Evolutionary conservation across 2,797 vertebrate species (phyloP).

Genomic region (Eleutherodactylus coqui): DNA sequence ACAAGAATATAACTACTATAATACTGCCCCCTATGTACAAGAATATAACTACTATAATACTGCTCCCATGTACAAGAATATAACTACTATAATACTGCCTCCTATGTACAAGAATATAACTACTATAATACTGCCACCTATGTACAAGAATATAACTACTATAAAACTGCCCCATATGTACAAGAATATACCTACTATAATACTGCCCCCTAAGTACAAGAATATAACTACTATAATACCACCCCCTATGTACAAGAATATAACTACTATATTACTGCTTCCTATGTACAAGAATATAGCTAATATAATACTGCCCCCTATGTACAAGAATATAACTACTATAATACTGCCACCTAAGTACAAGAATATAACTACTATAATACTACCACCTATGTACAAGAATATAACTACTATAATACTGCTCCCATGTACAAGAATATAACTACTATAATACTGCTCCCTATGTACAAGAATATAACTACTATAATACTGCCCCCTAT

Average conservation of each 20-base stretch:
- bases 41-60: conserved; percentile 21
- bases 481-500: background rate
- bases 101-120: conserved; percentile 3
- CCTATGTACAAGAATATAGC: background rate
- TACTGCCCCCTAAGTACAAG: background rate
- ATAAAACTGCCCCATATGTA: background rate
- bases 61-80: background rate
- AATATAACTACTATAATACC: background rate
- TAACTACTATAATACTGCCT: conserved; percentile 2
- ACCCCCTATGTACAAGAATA: background rate
- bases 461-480: conserved; percentile 7
- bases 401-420: conserved; percentile 20
- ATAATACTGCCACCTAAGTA: background rate
- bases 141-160: conserved; percentile 9
- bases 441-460: conserved; percentile 12
- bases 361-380: conserved; percentile 11
- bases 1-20: conserved; percentile 22
- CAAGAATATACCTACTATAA: conserved; percentile 10
- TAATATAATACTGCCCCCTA: background rate
- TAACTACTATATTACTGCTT: background rate
- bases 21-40: background rate
- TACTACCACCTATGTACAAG: background rate
- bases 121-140: conserved; percentile 7
- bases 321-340: conserved; percentile 14
- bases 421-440: conserved; percentile 1